Evolutionary conservation across 2,797 vertebrate genomes (phyloP).

Genomic region (Menidia menidia): DNA sequence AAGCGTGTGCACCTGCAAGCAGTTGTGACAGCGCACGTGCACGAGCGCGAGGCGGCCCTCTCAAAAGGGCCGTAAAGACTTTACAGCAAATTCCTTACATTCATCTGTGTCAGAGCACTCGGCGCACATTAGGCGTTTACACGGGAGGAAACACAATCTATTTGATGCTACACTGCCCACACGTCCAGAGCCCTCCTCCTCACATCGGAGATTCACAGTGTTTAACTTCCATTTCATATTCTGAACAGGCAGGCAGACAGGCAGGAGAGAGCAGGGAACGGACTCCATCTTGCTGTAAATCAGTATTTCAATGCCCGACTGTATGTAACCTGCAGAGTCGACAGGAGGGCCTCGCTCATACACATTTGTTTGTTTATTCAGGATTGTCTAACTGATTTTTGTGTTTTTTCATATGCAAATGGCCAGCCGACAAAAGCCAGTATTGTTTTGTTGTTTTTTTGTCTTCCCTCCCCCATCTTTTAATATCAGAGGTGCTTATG

Average conservation of each 20-base stretch:
- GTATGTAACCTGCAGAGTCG: constrained; percentile 80
- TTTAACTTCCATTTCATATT: constrained; percentile 87
- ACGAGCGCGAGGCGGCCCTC: constrained; percentile 69
- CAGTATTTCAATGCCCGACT: constrained; percentile 77
- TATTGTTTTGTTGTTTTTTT: constrained; percentile 57
- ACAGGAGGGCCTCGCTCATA: constrained; percentile 68
- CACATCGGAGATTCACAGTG: constrained; percentile 78
- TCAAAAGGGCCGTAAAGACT: constrained; percentile 84
- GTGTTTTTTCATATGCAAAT: constrained; percentile 72
- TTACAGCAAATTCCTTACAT: constrained; percentile 86
- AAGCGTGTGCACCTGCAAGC: constrained; percentile 74
- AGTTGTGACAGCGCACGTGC: constrained; percentile 48
- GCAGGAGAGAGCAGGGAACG: constrained; percentile 63
- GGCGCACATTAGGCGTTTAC: constrained; percentile 84
- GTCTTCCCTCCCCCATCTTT: constrained; percentile 58
- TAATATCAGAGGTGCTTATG: constrained; percentile 72
- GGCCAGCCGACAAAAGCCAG: constrained; percentile 66
- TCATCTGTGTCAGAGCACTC: constrained; percentile 84
- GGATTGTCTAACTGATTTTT: constrained; percentile 77
- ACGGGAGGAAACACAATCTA: constrained; percentile 87
- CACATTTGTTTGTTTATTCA: constrained; percentile 80
- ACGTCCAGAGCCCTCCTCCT: constrained; percentile 79
- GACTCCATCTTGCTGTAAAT: constrained; percentile 81
- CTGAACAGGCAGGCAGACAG: constrained; percentile 76
- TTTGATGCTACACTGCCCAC: constrained; percentile 87